Base-by-base conservation (phyloP, 2,888 invertebrate genomes). In the Drosophila mettleri region DNA sequence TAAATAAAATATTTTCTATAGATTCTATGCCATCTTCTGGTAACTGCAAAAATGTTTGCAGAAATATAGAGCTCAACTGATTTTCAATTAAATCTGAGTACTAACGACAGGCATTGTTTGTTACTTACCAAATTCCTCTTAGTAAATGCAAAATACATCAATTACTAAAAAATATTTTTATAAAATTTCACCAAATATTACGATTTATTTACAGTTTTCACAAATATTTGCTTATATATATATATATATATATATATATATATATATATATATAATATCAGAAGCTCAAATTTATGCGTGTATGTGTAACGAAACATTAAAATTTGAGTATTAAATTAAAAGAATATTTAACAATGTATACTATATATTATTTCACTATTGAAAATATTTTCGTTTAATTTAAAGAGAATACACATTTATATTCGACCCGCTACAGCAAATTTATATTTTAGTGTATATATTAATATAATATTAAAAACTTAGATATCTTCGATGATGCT, bases 401-500 rank as follows among this genome's bases (percentile, higher is more conserved):
- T 1, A 9, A 20, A 36, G 8, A 16, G 33, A 31, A 18, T 27
- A 60, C 27, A 36, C n/a, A 24, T 22, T 18, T 7, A 38, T 16
- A 20, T 33, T 14, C n/a, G 34, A 27, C 14, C 10, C 2, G 10
- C 49, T 69, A 49, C 20, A 61, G 18, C 53, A 54, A 49, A 61
- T 74, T 16, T 7, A 59, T 39, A 55, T 59, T 45, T 18, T 16
- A 34, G 12, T 29, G 9, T 24, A 58, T 33, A 58, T 33, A 55
- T 33, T 55, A 29, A 36, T 57, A 76, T 66, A 83, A 68, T 69
- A 80, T 43, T 71, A 71, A 83, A 86, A 80, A 83, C 78, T 80
- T 83, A 83, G 68, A 86, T 66, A 78, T 74, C 74, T 65, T 76
- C 71, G 80, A 74, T 83, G 78, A 54, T 74, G 14, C 10, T 52